These are phyloP conservation scores for Chelonus formosanus DNA, from an alignment of 2,888 invertebrate genomes.

Conservation along the genomic window DNA sequence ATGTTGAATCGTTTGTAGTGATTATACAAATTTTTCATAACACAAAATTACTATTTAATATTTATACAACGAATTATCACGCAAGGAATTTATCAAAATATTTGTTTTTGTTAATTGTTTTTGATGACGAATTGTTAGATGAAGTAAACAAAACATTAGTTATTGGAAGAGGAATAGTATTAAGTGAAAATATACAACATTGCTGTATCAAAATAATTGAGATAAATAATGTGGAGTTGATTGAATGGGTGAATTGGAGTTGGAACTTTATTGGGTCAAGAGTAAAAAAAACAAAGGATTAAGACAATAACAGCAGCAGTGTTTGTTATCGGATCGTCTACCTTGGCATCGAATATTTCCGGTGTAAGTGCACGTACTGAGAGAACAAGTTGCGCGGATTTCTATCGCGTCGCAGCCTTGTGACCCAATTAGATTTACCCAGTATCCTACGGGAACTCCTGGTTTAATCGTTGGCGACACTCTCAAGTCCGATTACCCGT, in stretches of 20 bases:
- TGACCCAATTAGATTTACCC: conserved; percentile 56
- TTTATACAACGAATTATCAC: conserved; percentile 22
- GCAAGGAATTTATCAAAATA: conserved; percentile 5
- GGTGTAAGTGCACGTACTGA: conserved; percentile 20
- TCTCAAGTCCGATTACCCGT: conserved; percentile 37
- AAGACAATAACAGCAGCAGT: too few species aligned
- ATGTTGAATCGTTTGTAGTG: neutral
- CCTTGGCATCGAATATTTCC: conserved; percentile 21
- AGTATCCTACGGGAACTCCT: conserved; percentile 40
- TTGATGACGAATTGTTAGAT: neutral
- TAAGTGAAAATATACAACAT: too few species aligned
- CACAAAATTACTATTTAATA: neutral
- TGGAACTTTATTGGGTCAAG: too few species aligned
- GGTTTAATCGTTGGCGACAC: conserved; percentile 45
- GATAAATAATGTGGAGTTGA: too few species aligned
- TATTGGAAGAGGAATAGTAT: too few species aligned
- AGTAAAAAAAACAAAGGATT: too few species aligned
- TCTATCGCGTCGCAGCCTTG: conserved; percentile 50
- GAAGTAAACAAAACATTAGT: too few species aligned
- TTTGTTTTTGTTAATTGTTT: neutral
- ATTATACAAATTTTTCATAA: neutral
- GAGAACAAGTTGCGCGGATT: conserved; percentile 47
- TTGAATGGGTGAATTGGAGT: too few species aligned
- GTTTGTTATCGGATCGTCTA: neutral
- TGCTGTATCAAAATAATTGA: too few species aligned